These are phyloP conservation scores for Barnardius zonarius DNA, from an alignment of 2,113 vertebrate genomes.

Conservation along the genomic window DNA sequence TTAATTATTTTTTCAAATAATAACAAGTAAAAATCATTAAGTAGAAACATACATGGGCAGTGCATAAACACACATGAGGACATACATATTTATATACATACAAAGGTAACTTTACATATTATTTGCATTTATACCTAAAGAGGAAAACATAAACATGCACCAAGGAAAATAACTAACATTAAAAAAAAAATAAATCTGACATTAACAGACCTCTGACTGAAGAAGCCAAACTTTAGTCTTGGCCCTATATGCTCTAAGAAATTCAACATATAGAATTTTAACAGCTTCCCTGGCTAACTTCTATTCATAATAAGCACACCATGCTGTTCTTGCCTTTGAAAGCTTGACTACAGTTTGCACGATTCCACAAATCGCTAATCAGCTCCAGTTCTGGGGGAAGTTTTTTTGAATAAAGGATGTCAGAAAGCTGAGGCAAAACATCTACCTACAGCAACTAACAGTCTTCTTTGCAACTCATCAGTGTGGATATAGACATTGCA, in stretches of 20 bases:
- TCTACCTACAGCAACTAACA: neutral
- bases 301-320: neutral
- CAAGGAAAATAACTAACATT: neutral
- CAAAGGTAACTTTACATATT: neutral
- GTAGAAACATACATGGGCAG: neutral
- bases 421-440: neutral
- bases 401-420: neutral
- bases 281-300: neutral
- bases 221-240: neutral
- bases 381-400: neutral
- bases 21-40: neutral
- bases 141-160: neutral
- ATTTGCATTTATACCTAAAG: neutral
- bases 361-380: neutral
- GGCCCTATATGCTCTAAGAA: neutral
- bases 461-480: neutral
- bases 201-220: neutral
- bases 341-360: neutral
- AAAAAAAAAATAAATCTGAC: neutral
- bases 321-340: neutral
- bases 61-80: neutral
- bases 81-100: fast-evolving
- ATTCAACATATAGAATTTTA: neutral
- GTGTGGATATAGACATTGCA: neutral
- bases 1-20: neutral